Conservation (phyloP, 2,888 invertebrate genomes). For the Drosophila tripunctata region DNA sequence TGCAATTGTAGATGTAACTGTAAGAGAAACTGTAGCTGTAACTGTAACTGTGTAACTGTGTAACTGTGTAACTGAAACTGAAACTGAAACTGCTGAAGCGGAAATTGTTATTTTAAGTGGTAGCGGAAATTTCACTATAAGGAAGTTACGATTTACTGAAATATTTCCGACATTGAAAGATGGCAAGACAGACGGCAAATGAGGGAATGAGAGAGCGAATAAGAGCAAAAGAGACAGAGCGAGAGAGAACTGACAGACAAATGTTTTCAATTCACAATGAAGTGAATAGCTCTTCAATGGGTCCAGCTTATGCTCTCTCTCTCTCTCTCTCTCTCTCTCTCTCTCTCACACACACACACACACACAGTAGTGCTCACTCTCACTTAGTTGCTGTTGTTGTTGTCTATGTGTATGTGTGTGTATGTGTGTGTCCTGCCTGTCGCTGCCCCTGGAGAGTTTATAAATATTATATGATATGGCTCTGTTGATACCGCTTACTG, state of each 20-base stretch:
- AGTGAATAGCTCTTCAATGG: conserved; percentile 14
- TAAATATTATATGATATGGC: conserved; percentile 67
- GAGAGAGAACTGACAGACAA: conserved; percentile 30
- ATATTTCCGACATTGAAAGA: conserved; percentile 66
- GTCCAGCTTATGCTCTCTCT: conserved; percentile 10
- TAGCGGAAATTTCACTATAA: conserved; percentile 73
- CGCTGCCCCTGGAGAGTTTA: conserved; percentile 36
- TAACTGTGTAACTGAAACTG: conserved; percentile 22
- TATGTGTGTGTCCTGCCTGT: conserved; percentile 1
- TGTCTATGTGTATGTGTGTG: neutral
- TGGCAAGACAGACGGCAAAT: conserved; percentile 6
- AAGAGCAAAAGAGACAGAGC: neutral
- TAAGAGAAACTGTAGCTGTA: conserved; percentile 9
- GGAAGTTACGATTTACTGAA: conserved; percentile 76
- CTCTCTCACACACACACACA: neutral
- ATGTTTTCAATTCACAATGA: conserved; percentile 53
- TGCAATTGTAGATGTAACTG: conserved; percentile 11
- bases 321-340: neutral
- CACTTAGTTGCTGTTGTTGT: neutral
- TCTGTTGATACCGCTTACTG: conserved; percentile 63
- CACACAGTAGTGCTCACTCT: neutral
- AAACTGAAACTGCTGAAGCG: conserved; percentile 61
- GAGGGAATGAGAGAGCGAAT: neutral
- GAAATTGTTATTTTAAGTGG: conserved; percentile 78
- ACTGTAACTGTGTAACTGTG: conserved; percentile 13